Evolutionary conservation across 2,888 invertebrate species (phyloP).

Genomic region (Abrostola triplasia): DNA sequence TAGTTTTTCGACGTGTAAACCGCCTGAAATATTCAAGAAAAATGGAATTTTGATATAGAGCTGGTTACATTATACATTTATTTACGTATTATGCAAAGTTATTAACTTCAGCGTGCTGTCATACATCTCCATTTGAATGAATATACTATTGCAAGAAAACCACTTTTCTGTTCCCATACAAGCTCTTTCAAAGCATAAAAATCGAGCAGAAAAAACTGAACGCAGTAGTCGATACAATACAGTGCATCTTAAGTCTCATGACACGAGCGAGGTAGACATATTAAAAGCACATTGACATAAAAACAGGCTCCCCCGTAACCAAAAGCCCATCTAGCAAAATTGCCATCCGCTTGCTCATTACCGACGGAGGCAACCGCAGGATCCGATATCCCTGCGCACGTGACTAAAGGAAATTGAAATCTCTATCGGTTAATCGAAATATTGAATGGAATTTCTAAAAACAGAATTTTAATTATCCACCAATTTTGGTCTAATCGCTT

Average conservation of each 20-base stretch:
- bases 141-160: conserved; percentile 1
- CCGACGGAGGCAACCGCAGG: conserved; percentile 84
- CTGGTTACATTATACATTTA: conserved; percentile 31
- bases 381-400: conserved; percentile 85
- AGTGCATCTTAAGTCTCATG: conserved; percentile 55
- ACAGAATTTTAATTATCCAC: conserved; percentile 71
- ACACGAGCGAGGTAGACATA: conserved; percentile 69
- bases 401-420: conserved; percentile 88
- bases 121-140: too few species aligned
- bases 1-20: conserved; percentile 43
- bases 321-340: conserved; percentile 86
- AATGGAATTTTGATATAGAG: conserved; percentile 50
- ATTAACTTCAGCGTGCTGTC: conserved; percentile 12
- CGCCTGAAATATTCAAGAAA: conserved; percentile 52
- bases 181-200: conserved; percentile 9
- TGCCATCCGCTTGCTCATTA: conserved; percentile 87
- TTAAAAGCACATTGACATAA: conserved; percentile 82
- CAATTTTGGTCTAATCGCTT: conserved; percentile 41
- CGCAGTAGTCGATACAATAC: conserved; percentile 55
- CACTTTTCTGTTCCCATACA: neutral
- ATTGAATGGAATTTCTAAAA: conserved; percentile 77
- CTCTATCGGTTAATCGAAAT: conserved; percentile 87
- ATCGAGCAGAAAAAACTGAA: conserved; percentile 10
- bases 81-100: conserved; percentile 22
- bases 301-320: conserved; percentile 78